These are phyloP conservation scores for Tricholaema leucomelas DNA, from an alignment of 2,113 vertebrate genomes.

Conservation along the genomic window DNA sequence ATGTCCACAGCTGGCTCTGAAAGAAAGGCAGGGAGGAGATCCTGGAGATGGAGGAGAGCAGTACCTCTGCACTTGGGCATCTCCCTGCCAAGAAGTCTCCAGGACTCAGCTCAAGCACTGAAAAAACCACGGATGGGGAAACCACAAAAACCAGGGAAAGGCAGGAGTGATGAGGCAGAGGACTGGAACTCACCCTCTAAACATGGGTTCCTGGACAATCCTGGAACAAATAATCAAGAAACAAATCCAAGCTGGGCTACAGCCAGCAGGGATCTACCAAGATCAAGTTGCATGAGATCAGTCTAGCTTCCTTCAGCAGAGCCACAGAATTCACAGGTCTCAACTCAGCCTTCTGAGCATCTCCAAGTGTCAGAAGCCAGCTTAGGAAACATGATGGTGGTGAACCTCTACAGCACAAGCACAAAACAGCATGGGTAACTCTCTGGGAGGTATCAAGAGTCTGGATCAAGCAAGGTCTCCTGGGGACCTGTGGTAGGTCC, in stretches of 20 bases:
- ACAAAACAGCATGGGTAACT: background rate
- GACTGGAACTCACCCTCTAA: background rate
- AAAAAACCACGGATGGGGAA: background rate
- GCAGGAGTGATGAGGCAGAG: background rate
- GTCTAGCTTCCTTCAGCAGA: background rate
- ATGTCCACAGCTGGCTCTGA: background rate
- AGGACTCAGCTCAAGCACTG: background rate
- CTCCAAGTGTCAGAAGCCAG: background rate
- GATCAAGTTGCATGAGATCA: background rate
- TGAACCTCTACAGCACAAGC: background rate
- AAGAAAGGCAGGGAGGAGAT: background rate
- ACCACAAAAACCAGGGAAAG: background rate
- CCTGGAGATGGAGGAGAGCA: background rate
- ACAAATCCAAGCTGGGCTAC: background rate
- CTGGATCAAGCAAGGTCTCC: background rate
- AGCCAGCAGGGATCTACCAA: background rate
- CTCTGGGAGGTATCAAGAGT: conserved; percentile 7
- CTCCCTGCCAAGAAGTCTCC: background rate
- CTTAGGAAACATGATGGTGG: background rate
- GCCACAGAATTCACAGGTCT: background rate
- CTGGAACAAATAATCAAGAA: background rate
- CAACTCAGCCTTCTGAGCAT: background rate
- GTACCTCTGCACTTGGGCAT: background rate
- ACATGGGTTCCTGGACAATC: background rate
- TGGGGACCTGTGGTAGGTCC: background rate